Conservation (phyloP, 2,888 invertebrate genomes). For the Molorchus minor region DNA sequence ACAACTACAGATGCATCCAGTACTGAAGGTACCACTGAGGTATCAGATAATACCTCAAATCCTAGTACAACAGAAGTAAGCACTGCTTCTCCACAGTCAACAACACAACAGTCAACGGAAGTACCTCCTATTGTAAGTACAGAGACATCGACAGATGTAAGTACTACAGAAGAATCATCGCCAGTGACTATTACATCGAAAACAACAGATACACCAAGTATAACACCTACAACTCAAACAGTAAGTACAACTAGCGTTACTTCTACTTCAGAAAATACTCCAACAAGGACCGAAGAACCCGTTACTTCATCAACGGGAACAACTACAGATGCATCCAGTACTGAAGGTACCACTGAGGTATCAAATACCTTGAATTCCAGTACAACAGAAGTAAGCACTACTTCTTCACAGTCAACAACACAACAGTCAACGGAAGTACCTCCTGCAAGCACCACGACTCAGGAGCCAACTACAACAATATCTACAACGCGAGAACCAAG, state of each 20-base stretch:
- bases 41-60: too few species aligned
- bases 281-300: background rate
- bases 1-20: background rate
- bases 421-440: background rate
- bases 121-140: too few species aligned
- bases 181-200: background rate
- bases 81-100: background rate
- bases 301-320: background rate
- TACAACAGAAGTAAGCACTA: background rate
- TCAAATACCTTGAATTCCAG: too few species aligned
- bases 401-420: background rate
- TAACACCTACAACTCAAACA: background rate
- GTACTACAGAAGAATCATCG: too few species aligned
- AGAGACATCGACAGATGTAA: too few species aligned
- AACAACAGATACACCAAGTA: background rate
- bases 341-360: too few species aligned
- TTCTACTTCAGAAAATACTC: background rate
- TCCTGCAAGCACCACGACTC: background rate
- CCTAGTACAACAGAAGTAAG: background rate
- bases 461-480: background rate
- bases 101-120: background rate
- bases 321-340: background rate
- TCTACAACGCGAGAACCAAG: background rate
- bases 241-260: background rate
- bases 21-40: too few species aligned